Base-by-base conservation (phyloP, 1,140 invertebrate species). In the Temnothorax longispinosus region DNA sequence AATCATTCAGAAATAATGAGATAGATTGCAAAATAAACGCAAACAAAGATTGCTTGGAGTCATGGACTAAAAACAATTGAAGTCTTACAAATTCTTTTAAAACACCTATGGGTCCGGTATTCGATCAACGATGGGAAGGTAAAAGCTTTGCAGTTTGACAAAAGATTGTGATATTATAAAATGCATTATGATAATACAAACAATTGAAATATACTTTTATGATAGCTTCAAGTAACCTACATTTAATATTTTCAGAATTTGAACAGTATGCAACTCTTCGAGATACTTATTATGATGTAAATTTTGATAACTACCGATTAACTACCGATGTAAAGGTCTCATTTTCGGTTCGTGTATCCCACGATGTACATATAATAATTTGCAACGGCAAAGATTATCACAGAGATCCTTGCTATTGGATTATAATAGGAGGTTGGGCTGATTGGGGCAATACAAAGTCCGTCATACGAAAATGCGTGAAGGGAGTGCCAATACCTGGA, bases 81-180 rank as follows among this genome's bases (percentile, higher is more conserved):
- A 67, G 1, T 7, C 11, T 85, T 10, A 78, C 64, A 8, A 72
- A 81, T 47, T 89, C 88, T 6, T 4, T 44, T 0, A 15, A 21
- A 10, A 84, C 35, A 8, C 78, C 86, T 4, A 88, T 88, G 88
- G 89, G 87, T 15, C 87, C 87, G 0, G 89, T 86, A n/a, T 67
- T 81, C 0, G 89, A 91, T 80, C 41, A 32, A 18, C 87, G 89
- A 77, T 92, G 91, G 91, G 91, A 92, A 90, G 75, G 91, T 92
- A 35, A 50, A 56, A 27, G 0, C 3, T 3, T 38, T 0, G 11
- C 0, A 58, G 2, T 35, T 50, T 38, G 0, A 52, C 0, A 38
- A 38, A 52, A 5, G 2, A 35, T 50, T 50, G 3, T 13, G 15
- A 10, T 38, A 21, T 21, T 21, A n/a, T 38, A 50, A 2, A 65